Percentiles rank a stretch among this genome's conserved stretches.
These are phyloP conservation scores for Tipula lateralis DNA, from an alignment of 2,888 invertebrate species.

Conservation along the genomic window DNA sequence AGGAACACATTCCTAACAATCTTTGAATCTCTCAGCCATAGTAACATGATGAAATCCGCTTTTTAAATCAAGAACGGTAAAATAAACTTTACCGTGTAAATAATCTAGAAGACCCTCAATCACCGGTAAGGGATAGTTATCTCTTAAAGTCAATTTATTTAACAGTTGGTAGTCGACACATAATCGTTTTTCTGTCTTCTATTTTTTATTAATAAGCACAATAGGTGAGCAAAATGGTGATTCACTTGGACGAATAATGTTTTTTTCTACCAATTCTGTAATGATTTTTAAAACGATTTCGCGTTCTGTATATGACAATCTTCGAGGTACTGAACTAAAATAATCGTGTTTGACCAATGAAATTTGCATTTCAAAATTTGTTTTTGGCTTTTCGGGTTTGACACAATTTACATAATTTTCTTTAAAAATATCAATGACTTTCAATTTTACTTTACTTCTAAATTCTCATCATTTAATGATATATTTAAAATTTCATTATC, in stretches of 20 bases:
- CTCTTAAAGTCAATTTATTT: background rate
- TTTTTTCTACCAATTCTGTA: conserved; percentile 32
- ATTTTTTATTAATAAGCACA: background rate
- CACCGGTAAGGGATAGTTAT: background rate
- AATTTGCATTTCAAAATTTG: no score
- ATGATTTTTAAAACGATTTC: conserved; percentile 33
- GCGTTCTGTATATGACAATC: no score
- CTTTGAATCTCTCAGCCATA: conserved; percentile 27
- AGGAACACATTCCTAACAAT: conserved; percentile 34
- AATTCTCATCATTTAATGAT: background rate
- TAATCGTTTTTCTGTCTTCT: background rate
- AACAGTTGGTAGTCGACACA: background rate
- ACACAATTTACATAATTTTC: background rate
- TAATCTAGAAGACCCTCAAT: background rate
- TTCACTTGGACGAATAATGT: background rate
- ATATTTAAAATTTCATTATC: background rate
- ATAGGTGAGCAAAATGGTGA: background rate
- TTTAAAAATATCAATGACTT: background rate
- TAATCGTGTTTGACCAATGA: no score
- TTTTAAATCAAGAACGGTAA: conserved; percentile 35
- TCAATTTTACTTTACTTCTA: background rate
- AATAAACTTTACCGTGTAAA: conserved; percentile 35
- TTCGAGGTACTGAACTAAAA: no score
- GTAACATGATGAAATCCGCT: conserved; percentile 35
- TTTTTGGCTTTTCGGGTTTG: background rate